These are phyloP conservation scores for Trematomus loennbergii DNA, from an alignment of 2,113 vertebrate species.

Conservation along the genomic window DNA sequence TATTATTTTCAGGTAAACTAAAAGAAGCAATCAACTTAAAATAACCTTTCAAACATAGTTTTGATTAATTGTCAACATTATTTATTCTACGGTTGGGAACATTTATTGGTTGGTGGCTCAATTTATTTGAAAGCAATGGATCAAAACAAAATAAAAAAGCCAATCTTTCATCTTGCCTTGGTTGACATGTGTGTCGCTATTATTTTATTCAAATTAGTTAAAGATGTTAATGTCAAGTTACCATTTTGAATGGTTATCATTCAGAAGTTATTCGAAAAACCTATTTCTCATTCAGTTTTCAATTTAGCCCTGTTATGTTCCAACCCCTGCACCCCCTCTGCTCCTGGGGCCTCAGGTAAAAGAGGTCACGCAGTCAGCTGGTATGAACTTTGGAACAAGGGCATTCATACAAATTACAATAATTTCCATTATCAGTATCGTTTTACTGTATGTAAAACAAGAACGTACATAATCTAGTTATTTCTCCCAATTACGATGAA, in stretches of 20 bases:
- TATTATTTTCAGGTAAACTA: not conserved
- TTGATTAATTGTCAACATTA: not conserved
- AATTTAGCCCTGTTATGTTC: not conserved
- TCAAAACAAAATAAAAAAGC: not conserved
- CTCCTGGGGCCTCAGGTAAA: conserved; percentile 5
- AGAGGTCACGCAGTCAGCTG: conserved; percentile 10
- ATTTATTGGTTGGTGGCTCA: not conserved
- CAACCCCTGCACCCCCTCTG: not conserved
- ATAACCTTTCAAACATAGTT: too few relatives aligned
- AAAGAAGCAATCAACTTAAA: too few relatives aligned
- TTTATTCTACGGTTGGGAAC: not conserved
- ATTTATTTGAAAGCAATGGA: not conserved
- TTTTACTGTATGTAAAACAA: not conserved
- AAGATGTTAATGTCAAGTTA: too few relatives aligned
- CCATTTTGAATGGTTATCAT: too few relatives aligned
- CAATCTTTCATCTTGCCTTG: not conserved
- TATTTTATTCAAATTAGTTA: not conserved
- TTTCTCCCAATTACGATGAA: too few relatives aligned
- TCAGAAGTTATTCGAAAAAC: too few relatives aligned
- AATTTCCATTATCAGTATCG: not conserved
- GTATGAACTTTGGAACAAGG: not conserved
- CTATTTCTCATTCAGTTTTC: not conserved
- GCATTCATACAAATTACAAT: not conserved
- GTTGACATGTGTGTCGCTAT: not conserved
- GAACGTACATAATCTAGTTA: not conserved